A percentile compares a stretch with the other conserved stretches of the same genome.
phyloP scores from a whole-genome alignment of 1,140 invertebrate genomes.

The Coenobita brevimanus region DNA sequence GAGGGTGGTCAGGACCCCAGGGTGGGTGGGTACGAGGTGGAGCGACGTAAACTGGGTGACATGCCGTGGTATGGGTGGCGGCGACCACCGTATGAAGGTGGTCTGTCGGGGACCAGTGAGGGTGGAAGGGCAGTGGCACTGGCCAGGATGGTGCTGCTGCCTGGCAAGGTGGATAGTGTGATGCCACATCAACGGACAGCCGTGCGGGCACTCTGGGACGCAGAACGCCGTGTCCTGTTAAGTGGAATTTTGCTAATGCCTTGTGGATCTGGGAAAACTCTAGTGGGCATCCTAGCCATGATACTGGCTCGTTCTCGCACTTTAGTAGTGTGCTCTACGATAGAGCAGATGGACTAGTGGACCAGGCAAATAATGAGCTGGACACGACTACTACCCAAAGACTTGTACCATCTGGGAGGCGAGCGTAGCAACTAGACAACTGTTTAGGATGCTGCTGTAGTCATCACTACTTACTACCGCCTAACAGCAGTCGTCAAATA shows the following conservation, averaged over 20 bases:
- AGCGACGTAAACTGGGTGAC: too few relatives aligned
- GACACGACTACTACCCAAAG: neutral
- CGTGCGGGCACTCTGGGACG: neutral
- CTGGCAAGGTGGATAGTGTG: neutral
- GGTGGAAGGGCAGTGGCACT: too few relatives aligned
- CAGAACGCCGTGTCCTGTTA: neutral
- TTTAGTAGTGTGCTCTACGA: constrained; percentile 7
- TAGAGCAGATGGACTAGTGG: constrained; percentile 28
- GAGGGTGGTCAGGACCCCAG: too few relatives aligned
- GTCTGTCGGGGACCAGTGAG: too few relatives aligned
- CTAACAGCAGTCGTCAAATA: neutral
- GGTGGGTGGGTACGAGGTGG: too few relatives aligned
- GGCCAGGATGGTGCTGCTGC: neutral
- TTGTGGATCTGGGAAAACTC: constrained; percentile 35
- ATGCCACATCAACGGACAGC: neutral
- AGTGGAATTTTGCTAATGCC: constrained; percentile 15
- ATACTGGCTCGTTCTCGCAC: neutral
- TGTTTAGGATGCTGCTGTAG: neutral
- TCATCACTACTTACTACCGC: constrained; percentile 4
- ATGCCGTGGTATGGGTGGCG: too few relatives aligned
- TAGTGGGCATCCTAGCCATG: constrained; percentile 21
- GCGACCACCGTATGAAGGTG: too few relatives aligned
- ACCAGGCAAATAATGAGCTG: neutral
- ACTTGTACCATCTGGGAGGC: neutral
- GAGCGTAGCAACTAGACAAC: neutral